Percentiles rank a stretch among this genome's conserved stretches.
Conservation (phyloP, 1,140 invertebrate species). For the Spodoptera litura region DNA sequence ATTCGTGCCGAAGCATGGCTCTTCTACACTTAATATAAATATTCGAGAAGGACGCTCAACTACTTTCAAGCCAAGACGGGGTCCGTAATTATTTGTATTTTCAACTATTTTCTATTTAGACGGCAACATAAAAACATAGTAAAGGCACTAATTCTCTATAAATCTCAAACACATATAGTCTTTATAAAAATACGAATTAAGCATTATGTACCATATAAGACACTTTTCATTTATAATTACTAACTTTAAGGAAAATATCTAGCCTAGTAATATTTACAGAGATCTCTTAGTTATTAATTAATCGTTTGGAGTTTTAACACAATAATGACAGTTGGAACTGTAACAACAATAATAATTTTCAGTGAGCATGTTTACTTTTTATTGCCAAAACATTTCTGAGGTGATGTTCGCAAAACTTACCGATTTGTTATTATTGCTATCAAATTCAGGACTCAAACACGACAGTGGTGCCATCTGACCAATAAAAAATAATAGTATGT, state of each 20-base stretch:
- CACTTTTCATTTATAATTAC: constrained; percentile 60
- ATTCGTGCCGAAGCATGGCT: too few relatives aligned
- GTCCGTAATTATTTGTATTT: not conserved
- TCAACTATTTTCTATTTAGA: not conserved
- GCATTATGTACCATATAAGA: constrained; percentile 63
- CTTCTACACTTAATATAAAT: too few relatives aligned
- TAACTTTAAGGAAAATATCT: constrained; percentile 52
- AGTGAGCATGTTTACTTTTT: too few relatives aligned
- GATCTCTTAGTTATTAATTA: constrained; percentile 51
- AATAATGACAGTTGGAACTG: not conserved
- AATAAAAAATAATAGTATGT: too few relatives aligned
- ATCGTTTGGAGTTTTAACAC: not conserved
- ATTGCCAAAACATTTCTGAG: too few relatives aligned
- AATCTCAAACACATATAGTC: constrained; percentile 50
- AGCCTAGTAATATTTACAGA: constrained; percentile 61
- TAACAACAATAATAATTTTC: too few relatives aligned
- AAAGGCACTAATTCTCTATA: constrained; percentile 41
- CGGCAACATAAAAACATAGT: constrained; percentile 30
- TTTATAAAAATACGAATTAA: constrained; percentile 68
- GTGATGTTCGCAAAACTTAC: too few relatives aligned
- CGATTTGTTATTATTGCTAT: too few relatives aligned
- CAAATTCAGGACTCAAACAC: too few relatives aligned
- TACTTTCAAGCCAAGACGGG: not conserved
- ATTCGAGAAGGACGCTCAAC: too few relatives aligned
- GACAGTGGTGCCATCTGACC: too few relatives aligned